phyloP scores from a whole-genome alignment of 2,888 invertebrate genomes.

The Acanthosepion esculentum region DNA sequence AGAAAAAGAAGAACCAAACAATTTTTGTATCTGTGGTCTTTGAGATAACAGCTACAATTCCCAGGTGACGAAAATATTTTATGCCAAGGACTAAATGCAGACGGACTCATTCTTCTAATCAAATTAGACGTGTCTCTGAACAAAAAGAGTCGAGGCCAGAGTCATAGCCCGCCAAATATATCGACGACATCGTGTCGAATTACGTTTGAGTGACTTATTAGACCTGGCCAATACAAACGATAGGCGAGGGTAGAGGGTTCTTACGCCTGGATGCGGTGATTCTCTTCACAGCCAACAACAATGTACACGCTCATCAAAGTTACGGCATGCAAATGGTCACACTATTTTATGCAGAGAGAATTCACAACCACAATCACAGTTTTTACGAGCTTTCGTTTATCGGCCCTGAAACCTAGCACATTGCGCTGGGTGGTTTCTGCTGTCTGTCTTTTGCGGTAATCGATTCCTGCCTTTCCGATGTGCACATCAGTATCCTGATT shows the following conservation, averaged over 20 bases:
- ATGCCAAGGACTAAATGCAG: not conserved
- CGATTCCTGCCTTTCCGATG: not conserved
- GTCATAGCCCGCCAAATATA: not conserved
- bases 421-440: not conserved
- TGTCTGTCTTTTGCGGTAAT: not conserved
- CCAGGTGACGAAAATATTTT: not conserved
- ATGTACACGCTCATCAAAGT: not conserved
- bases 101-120: not conserved
- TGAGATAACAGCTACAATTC: not conserved
- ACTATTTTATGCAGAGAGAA: not conserved
- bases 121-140: not conserved
- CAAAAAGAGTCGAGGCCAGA: not conserved
- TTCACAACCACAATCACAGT: not conserved
- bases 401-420: not conserved
- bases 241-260: not conserved
- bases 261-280: not conserved
- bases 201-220: not conserved
- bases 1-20: not conserved
- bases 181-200: not conserved
- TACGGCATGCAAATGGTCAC: not conserved
- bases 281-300: not conserved
- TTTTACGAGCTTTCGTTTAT: not conserved
- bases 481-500: not conserved
- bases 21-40: too few relatives aligned
- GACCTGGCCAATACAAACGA: not conserved